Evolutionary conservation across 2,797 vertebrate species (phyloP), one percentile per base, ranked within the genome.

Genomic region (Lepidocolaptes lacrymiger): DNA sequence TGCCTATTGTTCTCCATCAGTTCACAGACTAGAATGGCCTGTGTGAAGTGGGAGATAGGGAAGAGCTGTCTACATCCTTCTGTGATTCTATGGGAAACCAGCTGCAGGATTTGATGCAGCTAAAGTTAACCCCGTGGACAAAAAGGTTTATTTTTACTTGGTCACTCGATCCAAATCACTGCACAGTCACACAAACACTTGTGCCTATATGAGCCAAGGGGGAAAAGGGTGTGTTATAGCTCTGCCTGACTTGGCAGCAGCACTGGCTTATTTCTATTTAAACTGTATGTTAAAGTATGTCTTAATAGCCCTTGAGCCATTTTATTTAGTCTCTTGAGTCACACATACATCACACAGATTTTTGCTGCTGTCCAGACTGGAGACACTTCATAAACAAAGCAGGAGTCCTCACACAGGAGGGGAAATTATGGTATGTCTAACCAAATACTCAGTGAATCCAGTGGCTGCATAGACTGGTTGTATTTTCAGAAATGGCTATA

Each of bases 281-380:
- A 97, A 94, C 74, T 79, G 71, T 58, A 96, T 80, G 92, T 89
- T 92, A 82, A 91, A 93, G 55, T 77, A 79, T 64, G 71, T 69
- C 85, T 90, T 95, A 95, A 94, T 67, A 95, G 88, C 81, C 86
- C 75, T 85, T 36, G 61, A 89, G 86, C 84, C 68, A 95, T 90
- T 95, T 94, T 95, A 87, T 95, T 96, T 94, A 94, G 90, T 94
- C 96, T 95, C 93, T 74, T 85, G 85, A 93, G 91, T 96, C 95
- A 95, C 58, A 92, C 64, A 91, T 49, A 89, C 62, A 93, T 94
- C 92, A 95, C 27, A 64, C 34, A 79, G 55, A 73, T 82, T 93
- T 96, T 88, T 89, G 92, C 72, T 95, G 88, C 91, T 94, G 69
- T 95, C 89, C 95, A 95, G 69, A 88, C 83, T 85, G 85, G 66